Evolutionary conservation across 2,113 vertebrate genomes (phyloP).

Genomic region (Murina feae): DNA sequence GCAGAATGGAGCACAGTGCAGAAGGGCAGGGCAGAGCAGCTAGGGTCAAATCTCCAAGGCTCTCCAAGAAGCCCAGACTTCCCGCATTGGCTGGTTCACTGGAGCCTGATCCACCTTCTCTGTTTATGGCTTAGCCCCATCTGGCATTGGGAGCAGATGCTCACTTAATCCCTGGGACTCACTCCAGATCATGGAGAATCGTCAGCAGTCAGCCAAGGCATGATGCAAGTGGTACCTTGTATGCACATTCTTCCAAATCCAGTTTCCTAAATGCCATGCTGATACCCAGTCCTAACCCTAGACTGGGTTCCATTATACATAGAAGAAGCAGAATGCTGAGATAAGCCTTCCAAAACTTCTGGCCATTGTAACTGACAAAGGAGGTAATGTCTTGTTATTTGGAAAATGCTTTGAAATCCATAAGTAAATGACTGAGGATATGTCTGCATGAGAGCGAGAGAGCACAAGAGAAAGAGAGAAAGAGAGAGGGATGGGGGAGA

Average conservation of each 20-base stretch:
- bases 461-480: neutral
- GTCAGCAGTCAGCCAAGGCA: slow-evolving; percentile 31
- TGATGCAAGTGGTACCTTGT: neutral
- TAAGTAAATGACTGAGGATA: neutral
- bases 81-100: neutral
- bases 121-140: slow-evolving; percentile 29
- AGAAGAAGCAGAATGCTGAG: neutral
- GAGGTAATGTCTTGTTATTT: slow-evolving; percentile 5
- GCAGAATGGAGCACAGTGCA: neutral
- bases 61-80: neutral
- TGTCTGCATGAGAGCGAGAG: neutral
- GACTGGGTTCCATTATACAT: neutral
- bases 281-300: neutral
- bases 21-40: neutral
- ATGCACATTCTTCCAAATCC: neutral
- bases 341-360: neutral
- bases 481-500: neutral
- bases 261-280: slow-evolving; percentile 26
- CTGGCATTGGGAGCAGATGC: slow-evolving; percentile 45
- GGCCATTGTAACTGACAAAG: neutral
- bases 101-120: neutral
- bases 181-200: slow-evolving; percentile 54
- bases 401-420: neutral
- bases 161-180: slow-evolving; percentile 65
- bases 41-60: neutral